Percentiles rank a stretch among this genome's conserved stretches.
Evolutionary conservation across 2,113 vertebrate genomes (phyloP).

Genomic region (Micronycteris hirsuta): DNA sequence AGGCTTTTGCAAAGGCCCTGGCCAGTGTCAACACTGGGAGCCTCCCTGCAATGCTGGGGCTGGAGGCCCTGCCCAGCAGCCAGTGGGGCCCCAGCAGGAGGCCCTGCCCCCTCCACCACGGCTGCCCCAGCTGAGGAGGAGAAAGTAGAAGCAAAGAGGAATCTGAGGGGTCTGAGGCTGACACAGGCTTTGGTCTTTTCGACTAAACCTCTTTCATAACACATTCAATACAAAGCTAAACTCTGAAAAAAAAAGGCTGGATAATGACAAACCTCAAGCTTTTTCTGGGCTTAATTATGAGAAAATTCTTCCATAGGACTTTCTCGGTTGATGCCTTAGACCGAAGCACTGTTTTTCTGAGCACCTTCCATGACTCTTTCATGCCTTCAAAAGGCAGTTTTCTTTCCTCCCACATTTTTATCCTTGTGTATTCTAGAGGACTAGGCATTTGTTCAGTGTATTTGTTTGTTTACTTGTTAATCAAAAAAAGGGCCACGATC

Average conservation of each 20-base stretch:
- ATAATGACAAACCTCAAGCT: background rate
- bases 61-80: background rate
- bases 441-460: background rate
- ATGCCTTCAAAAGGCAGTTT: background rate
- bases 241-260: background rate
- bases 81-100: background rate
- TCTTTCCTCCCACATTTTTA: background rate
- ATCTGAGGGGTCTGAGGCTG: background rate
- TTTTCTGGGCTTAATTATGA: background rate
- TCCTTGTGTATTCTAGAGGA: background rate
- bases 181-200: background rate
- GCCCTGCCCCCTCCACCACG: background rate
- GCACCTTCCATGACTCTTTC: background rate
- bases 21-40: background rate
- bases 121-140: background rate
- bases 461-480: background rate
- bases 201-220: background rate
- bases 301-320: background rate
- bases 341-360: background rate
- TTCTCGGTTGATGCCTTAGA: background rate
- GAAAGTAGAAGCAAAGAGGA: background rate
- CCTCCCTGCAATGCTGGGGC: background rate
- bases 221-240: background rate
- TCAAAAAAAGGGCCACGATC: background rate
- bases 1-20: background rate